phyloP scores from a whole-genome alignment of 1,140 invertebrate genomes.

The Oryctes rhinoceros region DNA sequence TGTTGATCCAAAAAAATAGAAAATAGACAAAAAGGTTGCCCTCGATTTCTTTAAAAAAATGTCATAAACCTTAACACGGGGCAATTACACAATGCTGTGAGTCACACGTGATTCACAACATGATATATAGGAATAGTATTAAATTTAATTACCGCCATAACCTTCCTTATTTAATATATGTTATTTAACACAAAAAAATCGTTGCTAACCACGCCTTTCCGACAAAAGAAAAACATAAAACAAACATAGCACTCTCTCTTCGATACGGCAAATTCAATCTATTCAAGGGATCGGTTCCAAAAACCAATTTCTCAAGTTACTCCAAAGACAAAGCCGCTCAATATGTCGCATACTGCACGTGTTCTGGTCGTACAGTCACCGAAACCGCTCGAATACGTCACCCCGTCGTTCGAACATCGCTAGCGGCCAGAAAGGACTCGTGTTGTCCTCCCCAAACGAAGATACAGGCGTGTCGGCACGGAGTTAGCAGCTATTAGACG shows the following conservation, averaged over 20 bases:
- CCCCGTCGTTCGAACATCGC: background rate
- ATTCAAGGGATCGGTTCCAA: background rate
- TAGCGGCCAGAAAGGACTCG: background rate
- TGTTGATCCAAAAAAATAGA: too few species aligned
- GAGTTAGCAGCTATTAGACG: slow-evolving; percentile 3
- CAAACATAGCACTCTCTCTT: background rate
- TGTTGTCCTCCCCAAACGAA: background rate
- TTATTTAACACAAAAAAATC: too few species aligned
- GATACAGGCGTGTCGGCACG: background rate
- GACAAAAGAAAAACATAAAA: too few species aligned
- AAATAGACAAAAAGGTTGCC: too few species aligned
- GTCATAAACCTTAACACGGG: too few species aligned
- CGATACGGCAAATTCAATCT: background rate
- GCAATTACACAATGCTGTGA: too few species aligned
- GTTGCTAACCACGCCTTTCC: too few species aligned
- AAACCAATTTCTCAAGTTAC: background rate
- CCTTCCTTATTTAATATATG: too few species aligned
- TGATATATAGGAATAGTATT: too few species aligned
- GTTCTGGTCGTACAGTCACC: background rate
- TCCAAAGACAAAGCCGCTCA: background rate
- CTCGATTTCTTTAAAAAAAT: too few species aligned
- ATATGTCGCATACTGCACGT: background rate
- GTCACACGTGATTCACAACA: too few species aligned
- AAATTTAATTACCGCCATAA: too few species aligned
- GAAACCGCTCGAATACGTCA: background rate